phyloP scores from a whole-genome alignment of 1,140 invertebrate species.

The Brachionus rotundiformis region DNA sequence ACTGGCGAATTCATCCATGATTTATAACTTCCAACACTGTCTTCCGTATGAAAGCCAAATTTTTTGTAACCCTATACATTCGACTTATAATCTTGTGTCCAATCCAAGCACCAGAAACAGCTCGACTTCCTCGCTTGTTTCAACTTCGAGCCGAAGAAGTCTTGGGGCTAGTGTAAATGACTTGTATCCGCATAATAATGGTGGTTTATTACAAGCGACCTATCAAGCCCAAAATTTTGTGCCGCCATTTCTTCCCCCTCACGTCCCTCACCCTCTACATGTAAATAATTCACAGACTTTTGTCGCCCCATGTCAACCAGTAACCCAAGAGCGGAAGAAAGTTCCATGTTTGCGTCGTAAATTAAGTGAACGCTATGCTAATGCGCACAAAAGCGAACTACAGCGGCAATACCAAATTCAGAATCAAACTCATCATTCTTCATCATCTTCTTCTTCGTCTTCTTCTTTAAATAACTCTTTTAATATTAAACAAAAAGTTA shows the following conservation, averaged over 20 bases:
- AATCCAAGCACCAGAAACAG: neutral
- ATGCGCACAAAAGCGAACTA: slow-evolving; percentile 29
- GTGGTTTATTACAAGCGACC: neutral
- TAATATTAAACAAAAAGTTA: neutral
- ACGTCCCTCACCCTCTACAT: slow-evolving; percentile 7
- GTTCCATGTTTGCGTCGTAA: slow-evolving; percentile 6
- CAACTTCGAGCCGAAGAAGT: neutral
- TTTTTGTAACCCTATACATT: neutral
- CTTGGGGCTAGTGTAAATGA: neutral
- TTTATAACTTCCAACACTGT: neutral
- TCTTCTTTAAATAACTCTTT: slow-evolving; percentile 43
- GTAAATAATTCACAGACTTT: slow-evolving; percentile 32
- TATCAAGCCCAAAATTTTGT: neutral
- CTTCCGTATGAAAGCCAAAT: neutral
- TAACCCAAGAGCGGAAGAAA: slow-evolving; percentile 33
- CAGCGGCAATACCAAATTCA: neutral
- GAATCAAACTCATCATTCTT: slow-evolving; percentile 30
- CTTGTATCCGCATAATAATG: neutral
- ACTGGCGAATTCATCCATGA: neutral
- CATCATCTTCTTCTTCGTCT: slow-evolving; percentile 24
- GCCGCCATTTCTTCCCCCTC: neutral
- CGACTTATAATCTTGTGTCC: neutral
- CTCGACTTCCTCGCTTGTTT: neutral
- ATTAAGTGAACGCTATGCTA: slow-evolving; percentile 34
- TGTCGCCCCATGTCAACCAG: neutral